Conservation (phyloP, 1,140 invertebrate genomes). For the Coptotermes formosanus region DNA sequence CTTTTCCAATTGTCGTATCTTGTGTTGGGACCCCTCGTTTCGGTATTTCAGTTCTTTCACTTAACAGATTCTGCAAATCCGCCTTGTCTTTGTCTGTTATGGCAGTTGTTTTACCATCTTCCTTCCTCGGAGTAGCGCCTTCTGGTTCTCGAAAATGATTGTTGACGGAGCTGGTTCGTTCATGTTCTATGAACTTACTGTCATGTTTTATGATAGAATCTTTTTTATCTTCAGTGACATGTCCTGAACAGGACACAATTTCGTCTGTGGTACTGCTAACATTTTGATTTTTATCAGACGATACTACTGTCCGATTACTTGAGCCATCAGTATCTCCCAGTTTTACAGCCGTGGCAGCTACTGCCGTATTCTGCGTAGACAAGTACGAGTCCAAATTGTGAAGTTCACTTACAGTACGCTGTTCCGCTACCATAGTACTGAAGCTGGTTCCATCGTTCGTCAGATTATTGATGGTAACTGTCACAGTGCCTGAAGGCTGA, state of each 20-base stretch:
- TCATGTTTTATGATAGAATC: slow-evolving; percentile 4
- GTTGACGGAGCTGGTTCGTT: neutral
- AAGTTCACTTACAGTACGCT: slow-evolving; percentile 43
- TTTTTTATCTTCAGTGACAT: neutral
- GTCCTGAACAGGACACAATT: slow-evolving; percentile 25
- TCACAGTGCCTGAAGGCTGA: neutral
- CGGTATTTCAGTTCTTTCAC: neutral
- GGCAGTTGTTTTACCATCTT: neutral
- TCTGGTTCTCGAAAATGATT: neutral
- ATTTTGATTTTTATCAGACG: slow-evolving; percentile 18
- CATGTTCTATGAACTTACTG: slow-evolving; percentile 25
- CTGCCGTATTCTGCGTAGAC: slow-evolving; percentile 36
- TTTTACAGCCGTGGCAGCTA: slow-evolving; percentile 36
- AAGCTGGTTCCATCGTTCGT: neutral
- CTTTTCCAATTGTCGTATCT: neutral
- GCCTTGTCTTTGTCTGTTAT: neutral
- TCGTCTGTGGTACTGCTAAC: slow-evolving; percentile 7
- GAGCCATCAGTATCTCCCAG: slow-evolving; percentile 35
- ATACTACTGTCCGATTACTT: slow-evolving; percentile 38
- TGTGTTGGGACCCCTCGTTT: neutral
- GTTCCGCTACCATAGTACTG: slow-evolving; percentile 37
- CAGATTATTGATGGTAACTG: neutral
- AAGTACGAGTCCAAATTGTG: slow-evolving; percentile 42
- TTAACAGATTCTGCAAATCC: neutral
- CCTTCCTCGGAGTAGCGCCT: neutral